Evolutionary conservation across 1,140 invertebrate genomes (phyloP).

Genomic region (Catajapyx aquilonaris): DNA sequence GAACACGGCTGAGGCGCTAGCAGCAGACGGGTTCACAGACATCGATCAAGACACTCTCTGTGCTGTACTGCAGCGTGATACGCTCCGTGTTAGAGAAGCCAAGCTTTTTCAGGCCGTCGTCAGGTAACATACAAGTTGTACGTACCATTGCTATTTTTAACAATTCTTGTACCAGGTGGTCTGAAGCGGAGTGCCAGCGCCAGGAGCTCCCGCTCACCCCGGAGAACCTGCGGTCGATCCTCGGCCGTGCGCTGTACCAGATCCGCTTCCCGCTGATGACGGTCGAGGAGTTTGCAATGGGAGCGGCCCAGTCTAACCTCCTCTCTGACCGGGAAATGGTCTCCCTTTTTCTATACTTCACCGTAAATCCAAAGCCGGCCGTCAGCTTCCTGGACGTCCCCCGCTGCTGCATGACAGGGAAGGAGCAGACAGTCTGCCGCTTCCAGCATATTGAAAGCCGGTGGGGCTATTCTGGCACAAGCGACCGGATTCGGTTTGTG

Average conservation of each 20-base stretch:
- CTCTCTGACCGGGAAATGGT: slow-evolving; percentile 54
- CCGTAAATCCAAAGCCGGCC: slow-evolving; percentile 49
- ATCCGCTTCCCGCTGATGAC: slow-evolving; percentile 74
- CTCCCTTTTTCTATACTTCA: slow-evolving; percentile 62
- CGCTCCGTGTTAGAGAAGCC: slow-evolving; percentile 56
- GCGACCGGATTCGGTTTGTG: slow-evolving; percentile 65
- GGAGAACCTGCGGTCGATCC: slow-evolving; percentile 43
- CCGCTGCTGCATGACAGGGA: slow-evolving; percentile 59
- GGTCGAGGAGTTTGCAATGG: slow-evolving; percentile 65
- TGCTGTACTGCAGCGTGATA: slow-evolving; percentile 60
- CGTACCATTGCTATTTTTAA: no score
- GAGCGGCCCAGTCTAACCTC: slow-evolving; percentile 51
- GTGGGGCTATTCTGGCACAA: slow-evolving; percentile 75
- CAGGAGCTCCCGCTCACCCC: slow-evolving; percentile 39
- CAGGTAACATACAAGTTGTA: slow-evolving; percentile 14
- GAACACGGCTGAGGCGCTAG: slow-evolving; percentile 56
- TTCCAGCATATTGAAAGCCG: slow-evolving; percentile 60
- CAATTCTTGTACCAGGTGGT: no score
- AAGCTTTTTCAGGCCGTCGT: slow-evolving; percentile 48
- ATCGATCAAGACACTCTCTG: slow-evolving; percentile 65
- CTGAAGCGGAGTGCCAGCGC: slow-evolving; percentile 51
- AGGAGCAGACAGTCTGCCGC: slow-evolving; percentile 56
- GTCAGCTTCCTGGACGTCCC: slow-evolving; percentile 50
- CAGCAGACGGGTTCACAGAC: slow-evolving; percentile 69
- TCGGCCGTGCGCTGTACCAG: slow-evolving; percentile 42